Percentiles rank a stretch among this genome's conserved stretches.
Evolutionary conservation across 2,113 vertebrate species (phyloP).

Genomic region (Microtus oregoni): DNA sequence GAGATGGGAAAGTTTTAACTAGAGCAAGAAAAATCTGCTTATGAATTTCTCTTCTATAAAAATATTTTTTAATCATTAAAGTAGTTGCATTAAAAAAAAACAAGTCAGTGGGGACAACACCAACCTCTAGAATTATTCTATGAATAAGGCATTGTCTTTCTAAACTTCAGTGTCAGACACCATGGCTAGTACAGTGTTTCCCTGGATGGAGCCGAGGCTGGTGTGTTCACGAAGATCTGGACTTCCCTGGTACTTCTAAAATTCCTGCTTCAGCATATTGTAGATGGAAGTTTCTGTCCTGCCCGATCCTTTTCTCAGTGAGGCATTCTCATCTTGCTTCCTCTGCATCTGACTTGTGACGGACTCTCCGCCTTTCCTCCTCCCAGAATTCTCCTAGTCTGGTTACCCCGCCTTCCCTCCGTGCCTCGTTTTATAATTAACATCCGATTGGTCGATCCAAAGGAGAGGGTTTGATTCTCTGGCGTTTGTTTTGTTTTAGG

Average conservation of each 20-base stretch:
- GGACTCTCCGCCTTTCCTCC: too few species aligned
- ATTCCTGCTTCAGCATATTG: neutral
- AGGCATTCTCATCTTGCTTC: too few species aligned
- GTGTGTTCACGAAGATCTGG: fast-evolving
- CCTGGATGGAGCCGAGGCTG: neutral
- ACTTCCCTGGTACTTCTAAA: neutral
- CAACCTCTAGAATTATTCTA: neutral
- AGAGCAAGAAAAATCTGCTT: neutral
- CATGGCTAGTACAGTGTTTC: neutral
- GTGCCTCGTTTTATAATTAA: neutral
- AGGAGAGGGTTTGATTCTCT: neutral
- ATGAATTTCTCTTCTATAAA: neutral
- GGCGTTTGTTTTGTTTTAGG: neutral
- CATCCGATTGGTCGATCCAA: neutral
- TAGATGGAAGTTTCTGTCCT: too few species aligned
- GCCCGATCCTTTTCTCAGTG: too few species aligned
- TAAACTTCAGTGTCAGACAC: neutral
- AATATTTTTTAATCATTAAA: neutral
- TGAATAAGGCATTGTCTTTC: neutral
- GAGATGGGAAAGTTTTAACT: neutral
- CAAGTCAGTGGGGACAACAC: neutral
- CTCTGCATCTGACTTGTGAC: too few species aligned
- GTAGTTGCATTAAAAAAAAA: neutral
- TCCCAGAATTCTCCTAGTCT: too few species aligned
- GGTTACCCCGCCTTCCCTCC: too few species aligned